Percentiles rank a stretch among this genome's conserved stretches.
Conservation (phyloP, 2,888 invertebrate genomes). For the Griposia aprilina region DNA sequence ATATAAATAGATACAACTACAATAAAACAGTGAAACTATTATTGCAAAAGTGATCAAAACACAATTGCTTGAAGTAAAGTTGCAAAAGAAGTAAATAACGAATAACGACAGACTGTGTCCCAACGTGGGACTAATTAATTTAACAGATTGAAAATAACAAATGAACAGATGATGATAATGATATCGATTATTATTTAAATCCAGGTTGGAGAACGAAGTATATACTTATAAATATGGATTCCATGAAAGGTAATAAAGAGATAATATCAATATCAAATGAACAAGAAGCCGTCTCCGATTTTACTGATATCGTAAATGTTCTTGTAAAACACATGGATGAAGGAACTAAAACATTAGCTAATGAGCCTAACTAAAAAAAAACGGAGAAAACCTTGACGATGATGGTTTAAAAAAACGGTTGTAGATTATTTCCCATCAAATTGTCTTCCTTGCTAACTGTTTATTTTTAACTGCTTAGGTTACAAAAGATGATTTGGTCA, state of each 20-base stretch:
- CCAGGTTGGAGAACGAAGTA: too few species aligned
- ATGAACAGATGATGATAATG: too few species aligned
- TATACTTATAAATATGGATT: too few species aligned
- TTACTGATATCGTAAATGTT: neutral
- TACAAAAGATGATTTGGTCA: neutral
- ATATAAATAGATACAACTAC: conserved; percentile 33
- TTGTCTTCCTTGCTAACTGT: conserved; percentile 3
- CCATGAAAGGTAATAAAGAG: neutral
- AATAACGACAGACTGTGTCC: conserved; percentile 38
- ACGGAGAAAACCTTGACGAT: conserved; percentile 24
- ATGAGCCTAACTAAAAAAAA: conserved; percentile 5
- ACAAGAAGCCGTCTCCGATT: neutral
- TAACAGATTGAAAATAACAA: conserved; percentile 28
- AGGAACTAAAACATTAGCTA: conserved; percentile 38
- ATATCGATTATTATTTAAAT: too few species aligned
- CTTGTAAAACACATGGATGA: neutral
- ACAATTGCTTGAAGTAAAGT: conserved; percentile 54
- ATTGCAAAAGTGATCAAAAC: conserved; percentile 63
- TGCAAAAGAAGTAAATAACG: conserved; percentile 49
- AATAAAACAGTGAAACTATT: conserved; percentile 60
- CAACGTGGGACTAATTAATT: conserved; percentile 61
- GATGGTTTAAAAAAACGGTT: conserved; percentile 23
- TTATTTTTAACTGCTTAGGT: neutral
- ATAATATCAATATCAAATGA: neutral
- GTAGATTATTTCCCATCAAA: conserved; percentile 17